These are phyloP conservation scores for Montipora efflorescens DNA, from an alignment of 64 coral and sea anemone genomes.

Conservation along the genomic window DNA sequence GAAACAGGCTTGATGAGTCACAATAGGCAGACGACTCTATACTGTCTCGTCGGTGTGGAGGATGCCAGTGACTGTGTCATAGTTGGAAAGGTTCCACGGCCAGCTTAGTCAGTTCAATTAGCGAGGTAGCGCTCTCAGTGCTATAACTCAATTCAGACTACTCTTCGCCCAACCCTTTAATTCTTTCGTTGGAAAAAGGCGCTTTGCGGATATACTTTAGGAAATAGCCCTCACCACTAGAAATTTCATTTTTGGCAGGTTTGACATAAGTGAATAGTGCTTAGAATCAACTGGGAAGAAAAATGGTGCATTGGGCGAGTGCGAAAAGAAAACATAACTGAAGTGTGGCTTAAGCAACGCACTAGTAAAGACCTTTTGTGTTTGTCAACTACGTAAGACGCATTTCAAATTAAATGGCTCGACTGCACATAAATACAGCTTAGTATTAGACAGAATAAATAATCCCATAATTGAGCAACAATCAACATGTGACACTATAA, in stretches of 20 bases:
- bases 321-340: not conserved
- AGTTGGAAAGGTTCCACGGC: constrained; percentile 94
- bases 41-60: not conserved
- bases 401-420: no score
- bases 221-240: no score
- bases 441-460: not conserved
- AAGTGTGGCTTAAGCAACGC: no score
- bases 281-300: no score
- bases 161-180: constrained; percentile 73
- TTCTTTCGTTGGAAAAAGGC: no score
- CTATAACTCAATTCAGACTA: constrained; percentile 99
- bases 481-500: not conserved
- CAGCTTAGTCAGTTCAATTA: constrained; percentile 83
- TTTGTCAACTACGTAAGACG: not conserved
- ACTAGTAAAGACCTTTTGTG: no score
- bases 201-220: no score
- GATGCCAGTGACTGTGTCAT: constrained; percentile 86
- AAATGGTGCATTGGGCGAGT: no score
- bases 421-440: no score
- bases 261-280: no score
- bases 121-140: constrained; percentile 78
- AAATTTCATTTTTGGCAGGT: no score
- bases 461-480: constrained; percentile 37
- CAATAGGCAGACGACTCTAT: constrained; percentile 75
- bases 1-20: constrained; percentile 93